Evolutionary conservation across 2,888 invertebrate species (phyloP).

Genomic region (Ashinkailepas kermadecensis): DNA sequence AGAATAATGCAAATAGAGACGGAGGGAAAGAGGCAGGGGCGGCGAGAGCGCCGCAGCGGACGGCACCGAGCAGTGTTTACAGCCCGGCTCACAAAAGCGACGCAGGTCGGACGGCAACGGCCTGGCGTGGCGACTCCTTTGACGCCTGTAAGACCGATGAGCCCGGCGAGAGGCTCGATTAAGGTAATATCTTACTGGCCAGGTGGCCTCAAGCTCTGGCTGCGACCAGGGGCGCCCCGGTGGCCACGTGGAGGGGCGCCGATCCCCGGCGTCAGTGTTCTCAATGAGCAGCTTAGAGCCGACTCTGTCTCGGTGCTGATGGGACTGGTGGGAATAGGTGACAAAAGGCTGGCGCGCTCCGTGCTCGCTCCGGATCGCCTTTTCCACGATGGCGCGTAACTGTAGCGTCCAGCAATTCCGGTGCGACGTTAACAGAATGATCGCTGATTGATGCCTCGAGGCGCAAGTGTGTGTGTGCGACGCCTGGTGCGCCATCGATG

Average conservation of each 20-base stretch:
- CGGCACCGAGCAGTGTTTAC: constrained; percentile 4
- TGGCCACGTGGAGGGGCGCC: neutral
- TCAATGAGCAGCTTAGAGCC: neutral
- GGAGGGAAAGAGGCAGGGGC: constrained; percentile 11
- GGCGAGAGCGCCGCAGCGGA: neutral
- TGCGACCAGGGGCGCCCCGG: neutral
- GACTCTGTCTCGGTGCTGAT: neutral
- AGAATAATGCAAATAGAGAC: constrained; percentile 17
- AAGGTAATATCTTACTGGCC: constrained; percentile 3
- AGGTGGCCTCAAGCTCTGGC: neutral
- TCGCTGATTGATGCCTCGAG: no score
- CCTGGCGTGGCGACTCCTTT: constrained; percentile 1
- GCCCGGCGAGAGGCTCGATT: neutral
- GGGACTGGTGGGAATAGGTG: neutral
- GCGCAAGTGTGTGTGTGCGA: no score
- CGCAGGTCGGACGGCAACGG: neutral
- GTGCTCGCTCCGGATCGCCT: neutral
- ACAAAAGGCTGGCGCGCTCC: neutral
- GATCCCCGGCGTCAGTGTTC: neutral
- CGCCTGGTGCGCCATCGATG: no score
- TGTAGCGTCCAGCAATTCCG: no score
- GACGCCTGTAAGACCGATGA: neutral
- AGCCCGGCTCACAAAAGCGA: neutral
- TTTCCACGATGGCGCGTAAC: no score
- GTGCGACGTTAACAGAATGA: no score